phyloP scores from a whole-genome alignment of 2,113 vertebrate genomes.

The Chunga burmeisteri region DNA sequence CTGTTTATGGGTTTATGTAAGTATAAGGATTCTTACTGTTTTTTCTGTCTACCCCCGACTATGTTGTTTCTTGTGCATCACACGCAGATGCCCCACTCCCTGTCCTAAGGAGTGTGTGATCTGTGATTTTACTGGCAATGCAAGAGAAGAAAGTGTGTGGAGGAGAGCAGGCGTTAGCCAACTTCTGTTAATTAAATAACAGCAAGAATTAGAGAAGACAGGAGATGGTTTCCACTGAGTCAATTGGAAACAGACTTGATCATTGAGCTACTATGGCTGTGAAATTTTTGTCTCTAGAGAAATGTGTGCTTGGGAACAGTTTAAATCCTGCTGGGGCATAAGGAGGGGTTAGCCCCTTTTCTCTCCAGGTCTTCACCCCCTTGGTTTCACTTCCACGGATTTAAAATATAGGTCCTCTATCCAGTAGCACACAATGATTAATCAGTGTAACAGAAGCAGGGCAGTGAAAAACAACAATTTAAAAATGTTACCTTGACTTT shows the following conservation, averaged over 20 bases:
- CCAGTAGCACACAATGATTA: not conserved
- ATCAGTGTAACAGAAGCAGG: not conserved
- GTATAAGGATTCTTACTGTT: conserved; percentile 37
- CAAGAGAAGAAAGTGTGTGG: not conserved
- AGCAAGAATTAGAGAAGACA: not conserved
- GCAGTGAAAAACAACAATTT: not conserved
- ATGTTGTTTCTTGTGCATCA: not conserved
- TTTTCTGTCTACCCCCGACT: not conserved
- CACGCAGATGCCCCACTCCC: not conserved
- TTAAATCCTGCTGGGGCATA: not conserved
- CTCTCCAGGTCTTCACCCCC: not conserved
- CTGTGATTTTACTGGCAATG: not conserved
- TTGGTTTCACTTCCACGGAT: not conserved
- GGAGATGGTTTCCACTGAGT: not conserved
- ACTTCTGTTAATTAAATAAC: not conserved
- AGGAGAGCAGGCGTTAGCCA: not conserved
- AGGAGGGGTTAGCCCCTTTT: not conserved
- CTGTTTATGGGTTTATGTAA: conserved; percentile 98
- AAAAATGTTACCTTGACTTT: not conserved
- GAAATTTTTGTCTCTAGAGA: not conserved
- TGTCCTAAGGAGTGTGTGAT: not conserved
- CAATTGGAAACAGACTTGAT: not conserved
- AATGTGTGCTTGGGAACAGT: not conserved
- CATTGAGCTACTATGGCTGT: not conserved
- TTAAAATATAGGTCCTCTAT: not conserved